Conservation (phyloP, 1,140 invertebrate genomes). For the Stegodyphus mimosarum region DNA sequence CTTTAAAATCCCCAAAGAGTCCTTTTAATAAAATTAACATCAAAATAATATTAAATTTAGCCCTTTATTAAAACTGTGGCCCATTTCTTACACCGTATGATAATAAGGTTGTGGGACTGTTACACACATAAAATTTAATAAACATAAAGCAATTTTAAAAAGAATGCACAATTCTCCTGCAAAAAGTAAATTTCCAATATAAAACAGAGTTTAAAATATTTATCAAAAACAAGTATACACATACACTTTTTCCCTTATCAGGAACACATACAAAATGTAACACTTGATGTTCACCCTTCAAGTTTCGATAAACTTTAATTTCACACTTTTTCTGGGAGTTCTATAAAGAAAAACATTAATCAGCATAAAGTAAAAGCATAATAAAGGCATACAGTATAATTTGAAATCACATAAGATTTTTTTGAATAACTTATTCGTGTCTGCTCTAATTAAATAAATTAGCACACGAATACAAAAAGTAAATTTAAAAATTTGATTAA, state of each 20-base stretch:
- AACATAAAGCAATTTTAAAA: background rate
- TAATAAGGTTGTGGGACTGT: background rate
- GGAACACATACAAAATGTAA: background rate
- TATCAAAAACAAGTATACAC: background rate
- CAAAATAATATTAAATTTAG: background rate
- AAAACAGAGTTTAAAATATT: background rate
- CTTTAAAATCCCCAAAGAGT: too few species aligned
- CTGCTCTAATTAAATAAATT: background rate
- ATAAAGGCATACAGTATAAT: background rate
- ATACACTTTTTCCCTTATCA: background rate
- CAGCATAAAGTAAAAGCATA: background rate
- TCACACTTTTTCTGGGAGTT: background rate
- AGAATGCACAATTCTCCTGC: background rate
- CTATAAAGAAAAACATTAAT: background rate
- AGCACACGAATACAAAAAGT: background rate
- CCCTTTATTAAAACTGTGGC: background rate
- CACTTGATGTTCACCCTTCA: background rate
- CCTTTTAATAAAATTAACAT: too few species aligned
- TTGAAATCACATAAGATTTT: background rate
- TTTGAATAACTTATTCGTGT: background rate
- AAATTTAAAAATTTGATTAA: slow-evolving; percentile 61
- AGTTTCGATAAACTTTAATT: background rate
- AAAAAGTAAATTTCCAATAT: background rate
- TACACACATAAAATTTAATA: background rate
- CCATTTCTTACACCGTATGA: background rate